Evolutionary conservation across 1,140 invertebrate species (phyloP).

Genomic region (Apis florea): DNA sequence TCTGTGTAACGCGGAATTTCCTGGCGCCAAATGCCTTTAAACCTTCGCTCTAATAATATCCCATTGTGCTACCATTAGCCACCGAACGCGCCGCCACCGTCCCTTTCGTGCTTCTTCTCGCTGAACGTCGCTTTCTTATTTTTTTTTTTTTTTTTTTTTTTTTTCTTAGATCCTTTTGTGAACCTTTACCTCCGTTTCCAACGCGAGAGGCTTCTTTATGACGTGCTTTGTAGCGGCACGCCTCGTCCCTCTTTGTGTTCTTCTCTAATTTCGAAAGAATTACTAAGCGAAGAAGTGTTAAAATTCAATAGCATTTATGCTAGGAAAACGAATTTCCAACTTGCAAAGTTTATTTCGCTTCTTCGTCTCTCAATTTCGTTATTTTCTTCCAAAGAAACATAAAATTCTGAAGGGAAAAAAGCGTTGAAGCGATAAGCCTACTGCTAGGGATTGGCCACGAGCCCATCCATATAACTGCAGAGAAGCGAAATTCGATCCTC

Average conservation of each 20-base stretch:
- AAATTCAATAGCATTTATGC: too few species aligned
- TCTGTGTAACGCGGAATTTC: slow-evolving; percentile 76
- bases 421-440: too few species aligned
- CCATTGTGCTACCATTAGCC: slow-evolving; percentile 78
- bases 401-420: too few species aligned
- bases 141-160: neutral
- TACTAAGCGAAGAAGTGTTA: too few species aligned
- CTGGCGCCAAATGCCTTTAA: slow-evolving; percentile 75
- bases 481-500: too few species aligned
- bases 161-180: neutral
- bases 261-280: too few species aligned
- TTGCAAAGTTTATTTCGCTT: too few species aligned
- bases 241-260: neutral
- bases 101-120: neutral
- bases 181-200: neutral
- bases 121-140: neutral
- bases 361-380: too few species aligned
- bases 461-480: too few species aligned
- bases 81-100: slow-evolving; percentile 59
- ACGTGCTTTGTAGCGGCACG: slow-evolving; percentile 8
- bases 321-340: too few species aligned
- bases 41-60: slow-evolving; percentile 75
- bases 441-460: too few species aligned
- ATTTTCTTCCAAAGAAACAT: too few species aligned
- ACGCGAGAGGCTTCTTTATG: neutral